These are phyloP conservation scores for Ephestia elutella DNA, from an alignment of 1,140 invertebrate species.

Conservation along the genomic window DNA sequence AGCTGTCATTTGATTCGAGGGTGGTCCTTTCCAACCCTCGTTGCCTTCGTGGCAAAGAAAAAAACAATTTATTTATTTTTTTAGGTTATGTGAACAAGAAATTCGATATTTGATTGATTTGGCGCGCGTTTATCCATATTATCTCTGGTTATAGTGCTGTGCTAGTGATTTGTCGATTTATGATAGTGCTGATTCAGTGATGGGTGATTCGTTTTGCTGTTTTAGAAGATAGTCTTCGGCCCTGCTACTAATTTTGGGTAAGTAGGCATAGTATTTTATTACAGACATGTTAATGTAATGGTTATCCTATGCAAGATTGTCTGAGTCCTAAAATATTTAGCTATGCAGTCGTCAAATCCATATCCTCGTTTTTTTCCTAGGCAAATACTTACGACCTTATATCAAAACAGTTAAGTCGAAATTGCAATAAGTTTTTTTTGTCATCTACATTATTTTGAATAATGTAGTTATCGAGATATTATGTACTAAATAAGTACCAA, in stretches of 20 bases:
- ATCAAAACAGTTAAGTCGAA: not conserved
- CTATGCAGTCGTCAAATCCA: too few relatives aligned
- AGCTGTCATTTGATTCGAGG: constrained; percentile 37
- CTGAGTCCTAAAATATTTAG: too few relatives aligned
- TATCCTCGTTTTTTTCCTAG: not conserved
- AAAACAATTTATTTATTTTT: constrained; percentile 16
- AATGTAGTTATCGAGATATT: not conserved
- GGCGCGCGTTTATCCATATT: not conserved
- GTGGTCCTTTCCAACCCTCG: constrained; percentile 20
- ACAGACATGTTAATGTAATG: too few relatives aligned
- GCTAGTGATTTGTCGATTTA: not conserved
- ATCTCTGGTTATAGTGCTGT: not conserved
- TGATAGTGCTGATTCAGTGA: not conserved
- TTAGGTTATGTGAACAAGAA: constrained; percentile 7
- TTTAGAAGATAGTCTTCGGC: too few relatives aligned
- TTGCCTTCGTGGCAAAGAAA: not conserved
- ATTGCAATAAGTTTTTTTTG: not conserved
- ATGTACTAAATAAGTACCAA: not conserved
- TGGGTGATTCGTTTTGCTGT: not conserved
- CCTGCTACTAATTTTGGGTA: too few relatives aligned
- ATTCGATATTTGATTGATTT: not conserved
- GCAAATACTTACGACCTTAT: not conserved
- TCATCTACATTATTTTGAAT: not conserved
- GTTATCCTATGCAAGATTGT: too few relatives aligned
- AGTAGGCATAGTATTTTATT: too few relatives aligned